Evolutionary conservation across 1,140 invertebrate genomes (phyloP), one percentile per base, ranked within the genome.

Genomic region (Neuroterus valhalla): DNA sequence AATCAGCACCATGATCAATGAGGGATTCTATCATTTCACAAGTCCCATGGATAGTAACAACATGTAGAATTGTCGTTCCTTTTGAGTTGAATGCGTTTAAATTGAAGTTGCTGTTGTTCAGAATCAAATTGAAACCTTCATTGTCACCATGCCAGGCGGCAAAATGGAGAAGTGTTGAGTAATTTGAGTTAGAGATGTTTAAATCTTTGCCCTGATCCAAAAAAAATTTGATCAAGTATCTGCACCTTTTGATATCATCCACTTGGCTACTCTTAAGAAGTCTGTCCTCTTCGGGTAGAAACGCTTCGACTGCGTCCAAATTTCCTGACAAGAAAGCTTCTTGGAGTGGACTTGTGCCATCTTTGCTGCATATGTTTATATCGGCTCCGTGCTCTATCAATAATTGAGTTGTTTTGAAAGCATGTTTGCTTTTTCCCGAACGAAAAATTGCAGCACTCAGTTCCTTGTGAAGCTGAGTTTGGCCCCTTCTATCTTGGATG

Each of bases 401-500:
- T 14, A 62, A 31, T 15, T 62, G 26, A 3, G 55, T 62, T 5
- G 23, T 62, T 62, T 62, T 26, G n/a, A 62, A 62, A 5, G 55
- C 23, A n/a, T 62, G 31, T 31, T 62, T 62, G n/a, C 2, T 62
- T 62, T 31, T 62, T 8, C 31, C 15, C 1, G 26, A 23, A 38
- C 55, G 55, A 62, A 62, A 62, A 26, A 62, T 62, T 8, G 12
- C 55, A 1, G 55, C 55, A n/a, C 31, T 62, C 14, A 62, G 23
- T 31, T 62, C 55, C n/a, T 62, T 62, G 26, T 62, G 23, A 15
- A 62, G 55, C 31, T 62, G 55, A 38, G 55, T 62, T 31, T 62
- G 23, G 3, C 55, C 55, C 31, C 55, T 62, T 62, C 55, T 31
- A 14, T 62, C 55, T 31, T 31, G 55, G n/a, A 31, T 5, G 15